Evolutionary conservation across 2,113 vertebrate genomes (phyloP), one percentile per base, ranked within the genome.

Genomic region (Sorex fumeus): DNA sequence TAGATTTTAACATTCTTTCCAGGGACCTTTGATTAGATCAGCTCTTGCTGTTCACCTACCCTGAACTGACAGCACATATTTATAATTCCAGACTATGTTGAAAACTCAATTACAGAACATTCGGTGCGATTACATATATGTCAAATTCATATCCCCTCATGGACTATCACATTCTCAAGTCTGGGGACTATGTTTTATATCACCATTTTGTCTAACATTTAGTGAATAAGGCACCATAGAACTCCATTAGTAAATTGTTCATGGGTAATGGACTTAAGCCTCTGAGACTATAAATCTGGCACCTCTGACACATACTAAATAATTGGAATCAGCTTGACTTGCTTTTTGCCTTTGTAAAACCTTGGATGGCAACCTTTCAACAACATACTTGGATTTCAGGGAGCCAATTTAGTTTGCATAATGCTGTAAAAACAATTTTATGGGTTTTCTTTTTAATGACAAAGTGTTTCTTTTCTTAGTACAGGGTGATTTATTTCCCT

Each of bases 191-290:
- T 28, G 62, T 36, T 82, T 91, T 88, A 45, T 75, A 36, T 71
- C 47, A 75, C 32, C 12, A 75, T 75, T 88, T 93, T 71, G 27
- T 74, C 27, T 32, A 66, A 71, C 60, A 72, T 67, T 50, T 77
- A 66, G 92, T 45, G 66, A 91, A 75, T 23, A n/a, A 82, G 66
- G 47, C 27, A 23, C 47, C 64, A 40, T 3, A 62, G 50, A 88
- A 95, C 80, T n/a, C 79, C 78, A 93, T 89, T 90, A 90, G 87
- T 79, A 79, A 95, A 69, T 77, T 2, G 0, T 85, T 90, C 19
- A 7, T 64, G 30, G 57, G 32, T 75, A 90, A 91, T 70, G 79
- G 75, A 86, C 45, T 84, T 64, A 50, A 11, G 40, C 36, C 34
- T 87, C 81, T 2, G 8, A 43, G 64, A 32, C 62, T 78, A 6